phyloP scores from a whole-genome alignment of 2,113 vertebrate genomes.

The Gopherus flavomarginatus region DNA sequence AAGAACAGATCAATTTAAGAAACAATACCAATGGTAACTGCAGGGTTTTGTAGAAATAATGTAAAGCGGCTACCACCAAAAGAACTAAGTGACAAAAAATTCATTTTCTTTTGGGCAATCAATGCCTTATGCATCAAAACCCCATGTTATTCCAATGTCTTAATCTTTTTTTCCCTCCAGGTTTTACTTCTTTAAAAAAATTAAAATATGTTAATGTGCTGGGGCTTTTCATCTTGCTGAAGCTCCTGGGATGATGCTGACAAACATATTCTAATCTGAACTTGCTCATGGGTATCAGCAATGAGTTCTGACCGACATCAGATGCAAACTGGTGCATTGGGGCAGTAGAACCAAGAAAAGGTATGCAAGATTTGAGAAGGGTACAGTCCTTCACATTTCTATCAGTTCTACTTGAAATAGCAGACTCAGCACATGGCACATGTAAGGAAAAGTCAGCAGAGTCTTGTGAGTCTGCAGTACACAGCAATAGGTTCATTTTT shows the following conservation, averaged over 20 bases:
- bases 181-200: not conserved
- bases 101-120: accelerated
- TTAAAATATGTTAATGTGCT: not conserved
- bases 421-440: not conserved
- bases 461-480: not conserved
- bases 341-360: not conserved
- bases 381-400: not conserved
- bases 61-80: not conserved
- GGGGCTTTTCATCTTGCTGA: not conserved
- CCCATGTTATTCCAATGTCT: not conserved
- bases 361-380: not conserved
- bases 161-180: not conserved
- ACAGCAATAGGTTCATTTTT: not conserved
- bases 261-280: not conserved
- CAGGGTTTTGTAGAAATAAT: not conserved
- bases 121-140: accelerated
- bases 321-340: not conserved
- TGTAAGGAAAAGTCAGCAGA: not conserved
- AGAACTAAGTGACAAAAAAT: not conserved
- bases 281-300: not conserved
- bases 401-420: not conserved
- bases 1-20: slow-evolving; percentile 2
- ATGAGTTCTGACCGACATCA: not conserved
- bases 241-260: not conserved
- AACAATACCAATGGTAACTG: not conserved